Conservation (phyloP, 2,797 vertebrate genomes). For the Oreortyx pictus region DNA sequence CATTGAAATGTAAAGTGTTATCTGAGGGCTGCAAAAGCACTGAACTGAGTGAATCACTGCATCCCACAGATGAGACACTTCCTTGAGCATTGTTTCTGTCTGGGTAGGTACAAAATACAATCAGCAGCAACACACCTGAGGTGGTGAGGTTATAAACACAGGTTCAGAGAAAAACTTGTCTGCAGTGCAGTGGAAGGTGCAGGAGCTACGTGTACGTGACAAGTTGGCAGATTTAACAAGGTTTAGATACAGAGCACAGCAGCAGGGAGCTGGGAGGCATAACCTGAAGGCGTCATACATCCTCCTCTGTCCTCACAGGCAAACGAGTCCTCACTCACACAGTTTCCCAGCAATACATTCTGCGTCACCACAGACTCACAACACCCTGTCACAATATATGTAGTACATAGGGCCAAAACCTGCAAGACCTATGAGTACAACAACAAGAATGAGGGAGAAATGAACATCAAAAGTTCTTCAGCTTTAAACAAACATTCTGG, state of each 20-base stretch:
- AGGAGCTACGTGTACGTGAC: fast-evolving
- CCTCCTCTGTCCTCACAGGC: background rate
- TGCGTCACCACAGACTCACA: background rate
- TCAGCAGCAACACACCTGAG: background rate
- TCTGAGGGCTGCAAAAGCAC: background rate
- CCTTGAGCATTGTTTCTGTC: background rate
- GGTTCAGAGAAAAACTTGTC: background rate
- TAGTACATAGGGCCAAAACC: background rate
- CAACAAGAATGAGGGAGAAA: fast-evolving
- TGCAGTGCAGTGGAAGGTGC: fast-evolving
- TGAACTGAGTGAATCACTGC: fast-evolving
- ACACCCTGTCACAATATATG: fast-evolving
- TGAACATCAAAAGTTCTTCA: background rate
- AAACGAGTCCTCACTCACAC: background rate
- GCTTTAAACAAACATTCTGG: background rate
- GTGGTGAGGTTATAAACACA: background rate
- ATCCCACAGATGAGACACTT: background rate
- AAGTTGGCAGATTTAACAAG: background rate
- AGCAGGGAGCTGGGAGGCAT: background rate
- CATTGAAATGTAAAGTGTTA: background rate
- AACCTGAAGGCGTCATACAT: background rate
- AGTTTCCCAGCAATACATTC: background rate
- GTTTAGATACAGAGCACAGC: background rate
- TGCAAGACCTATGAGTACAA: background rate
- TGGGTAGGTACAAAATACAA: background rate